Conservation (phyloP, 2,113 vertebrate species). For the Myiopsitta monachus region DNA sequence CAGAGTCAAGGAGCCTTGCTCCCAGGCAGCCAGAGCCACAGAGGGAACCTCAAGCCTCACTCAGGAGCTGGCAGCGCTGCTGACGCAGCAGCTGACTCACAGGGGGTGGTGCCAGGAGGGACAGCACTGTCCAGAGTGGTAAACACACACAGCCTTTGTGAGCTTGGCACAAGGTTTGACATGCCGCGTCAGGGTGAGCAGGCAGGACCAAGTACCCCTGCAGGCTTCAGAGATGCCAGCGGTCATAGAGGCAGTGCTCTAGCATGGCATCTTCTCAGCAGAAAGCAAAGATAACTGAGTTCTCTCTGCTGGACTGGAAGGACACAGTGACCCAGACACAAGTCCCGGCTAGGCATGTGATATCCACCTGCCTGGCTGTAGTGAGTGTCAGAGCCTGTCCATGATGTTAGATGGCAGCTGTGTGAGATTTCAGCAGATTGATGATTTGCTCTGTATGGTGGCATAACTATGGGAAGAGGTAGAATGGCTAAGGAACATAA, state of each 20-base stretch:
- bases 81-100: neutral
- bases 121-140: no score
- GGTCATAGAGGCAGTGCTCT: neutral
- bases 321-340: neutral
- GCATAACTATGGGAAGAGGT: neutral
- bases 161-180: neutral
- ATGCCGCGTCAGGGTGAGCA: neutral
- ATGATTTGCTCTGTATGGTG: neutral
- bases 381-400: neutral
- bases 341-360: neutral
- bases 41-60: neutral
- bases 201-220: neutral
- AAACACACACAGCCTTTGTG: neutral
- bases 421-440: neutral
- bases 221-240: neutral
- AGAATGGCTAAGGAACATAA: neutral
- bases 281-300: neutral
- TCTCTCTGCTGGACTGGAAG: neutral
- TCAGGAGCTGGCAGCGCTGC: neutral
- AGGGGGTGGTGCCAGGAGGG: neutral
- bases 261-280: neutral
- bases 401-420: neutral
- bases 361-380: neutral
- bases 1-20: neutral
- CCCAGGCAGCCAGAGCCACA: neutral